Base-by-base conservation (phyloP, 2,797 vertebrate species). In the Pangasius krempfi region DNA sequence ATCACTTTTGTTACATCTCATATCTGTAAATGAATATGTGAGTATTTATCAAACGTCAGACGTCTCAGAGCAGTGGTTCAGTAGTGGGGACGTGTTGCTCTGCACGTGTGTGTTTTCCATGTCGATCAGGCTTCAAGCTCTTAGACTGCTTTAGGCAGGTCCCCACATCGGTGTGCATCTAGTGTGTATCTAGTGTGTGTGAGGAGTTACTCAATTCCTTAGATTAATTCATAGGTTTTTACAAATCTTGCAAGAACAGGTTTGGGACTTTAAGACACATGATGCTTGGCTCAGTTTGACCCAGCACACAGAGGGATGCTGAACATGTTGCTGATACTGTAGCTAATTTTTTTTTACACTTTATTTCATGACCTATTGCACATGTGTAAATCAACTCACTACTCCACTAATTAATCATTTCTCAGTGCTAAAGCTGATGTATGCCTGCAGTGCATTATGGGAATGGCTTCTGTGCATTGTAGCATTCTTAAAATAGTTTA, bases 1-100 rank as follows among this genome's bases (percentile, higher is more conserved):
- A 54, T 54, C 33, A 22, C 30, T 68, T 68, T n/a, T 68, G n/a
- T 84, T 40, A 33, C n/a, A 68, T 54, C 10, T 68, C 30, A n/a
- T 50, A 84, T 47, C 81, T 64, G 60, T 64, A 83, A 83, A 83
- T 47, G 60, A 47, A 37, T 12, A 18, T 13, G 16, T 10, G 20
- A 60, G 58, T 62, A 64, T 82, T 82, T 79, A 6, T 60, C 30
- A 22, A 3, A 5, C 30, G n/a, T 33, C 54, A 44, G 56, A 62
- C 62, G 18, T 84, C 83, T 84, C 83, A 54, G 83, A 84, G 83
- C 64, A 54, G 64, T 25, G 83, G 60, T 84, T 70, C 83, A 33
- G 47, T 68, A 12, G 37, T 13, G 20, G 10, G 33, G 20, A 82
- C 2, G 5, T 62, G 30, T 0, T 0, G 6, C 58, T 64, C 58